phyloP scores from a whole-genome alignment of 2,113 vertebrate genomes.

The Acrocephalus kingi region DNA sequence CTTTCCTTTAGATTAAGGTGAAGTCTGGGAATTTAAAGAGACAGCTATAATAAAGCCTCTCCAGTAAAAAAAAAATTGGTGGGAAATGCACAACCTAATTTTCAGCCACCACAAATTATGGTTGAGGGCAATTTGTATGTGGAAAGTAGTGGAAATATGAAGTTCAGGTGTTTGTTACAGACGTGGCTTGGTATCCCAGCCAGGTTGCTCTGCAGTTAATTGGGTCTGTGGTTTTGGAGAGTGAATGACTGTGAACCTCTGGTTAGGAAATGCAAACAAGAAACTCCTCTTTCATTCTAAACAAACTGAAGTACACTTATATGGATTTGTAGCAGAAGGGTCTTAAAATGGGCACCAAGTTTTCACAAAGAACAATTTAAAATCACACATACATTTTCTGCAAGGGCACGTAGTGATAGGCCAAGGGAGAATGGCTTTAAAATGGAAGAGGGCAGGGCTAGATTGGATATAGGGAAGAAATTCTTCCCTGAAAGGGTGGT shows the following conservation, averaged over 20 bases:
- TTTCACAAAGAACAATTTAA: not conserved
- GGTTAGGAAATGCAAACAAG: not conserved
- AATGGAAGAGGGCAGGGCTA: not conserved
- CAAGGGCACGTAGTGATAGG: no score
- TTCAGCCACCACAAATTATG: not conserved
- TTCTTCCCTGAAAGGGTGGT: not conserved
- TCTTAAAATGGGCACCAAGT: not conserved
- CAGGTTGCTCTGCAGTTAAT: not conserved
- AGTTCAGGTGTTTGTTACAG: constrained; percentile 9
- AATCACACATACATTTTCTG: not conserved
- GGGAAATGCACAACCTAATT: not conserved
- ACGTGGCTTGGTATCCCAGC: not conserved
- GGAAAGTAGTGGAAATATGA: not conserved
- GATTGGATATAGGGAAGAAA: not conserved
- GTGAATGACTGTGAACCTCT: not conserved
- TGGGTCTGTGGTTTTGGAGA: not conserved
- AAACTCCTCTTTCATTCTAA: not conserved
- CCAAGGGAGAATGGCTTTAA: not conserved
- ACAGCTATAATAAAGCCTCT: not conserved
- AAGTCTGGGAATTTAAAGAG: not conserved
- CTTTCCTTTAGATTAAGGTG: not conserved
- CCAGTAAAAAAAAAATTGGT: not conserved
- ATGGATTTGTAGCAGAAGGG: not conserved
- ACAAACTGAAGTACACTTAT: not conserved
- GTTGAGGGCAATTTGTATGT: not conserved